Percentiles rank a stretch among this genome's conserved stretches.
phyloP scores from a whole-genome alignment of 2,113 vertebrate species.

The Rousettus leschenaultii region DNA sequence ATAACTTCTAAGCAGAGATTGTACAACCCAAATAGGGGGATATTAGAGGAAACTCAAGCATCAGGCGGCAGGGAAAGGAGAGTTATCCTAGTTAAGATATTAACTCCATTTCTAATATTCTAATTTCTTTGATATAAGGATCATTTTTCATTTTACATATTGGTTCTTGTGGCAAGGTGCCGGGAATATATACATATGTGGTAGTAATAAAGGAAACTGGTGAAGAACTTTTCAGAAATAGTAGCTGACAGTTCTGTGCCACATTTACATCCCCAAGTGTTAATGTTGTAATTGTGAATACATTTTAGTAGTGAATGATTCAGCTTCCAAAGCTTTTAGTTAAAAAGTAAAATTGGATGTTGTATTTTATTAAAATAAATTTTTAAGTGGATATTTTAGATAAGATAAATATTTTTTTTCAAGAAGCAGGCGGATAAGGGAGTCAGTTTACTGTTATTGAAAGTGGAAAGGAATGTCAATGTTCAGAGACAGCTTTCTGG shows the following conservation, averaged over 20 bases:
- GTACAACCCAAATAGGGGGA: not conserved
- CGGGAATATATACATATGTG: constrained; percentile 65
- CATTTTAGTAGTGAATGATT: constrained; percentile 24
- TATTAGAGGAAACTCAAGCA: not conserved
- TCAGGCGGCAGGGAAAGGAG: not conserved
- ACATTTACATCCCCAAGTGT: constrained; percentile 30
- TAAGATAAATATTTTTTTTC: not conserved
- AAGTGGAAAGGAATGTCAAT: not conserved
- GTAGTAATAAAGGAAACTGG: constrained; percentile 56
- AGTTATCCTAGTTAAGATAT: not conserved
- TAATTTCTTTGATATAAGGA: not conserved
- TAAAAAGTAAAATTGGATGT: not conserved
- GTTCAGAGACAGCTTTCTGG: not conserved
- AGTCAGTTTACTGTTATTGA: not conserved
- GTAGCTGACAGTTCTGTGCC: constrained; percentile 69
- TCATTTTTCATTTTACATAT: not conserved
- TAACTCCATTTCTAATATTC: not conserved
- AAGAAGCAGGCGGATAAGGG: not conserved
- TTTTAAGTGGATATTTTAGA: not conserved
- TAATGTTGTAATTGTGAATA: constrained; percentile 71
- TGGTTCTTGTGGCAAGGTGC: constrained; percentile 40
- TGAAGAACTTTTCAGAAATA: constrained; percentile 63
- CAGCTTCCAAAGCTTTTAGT: constrained; percentile 8
- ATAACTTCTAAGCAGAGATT: not conserved
- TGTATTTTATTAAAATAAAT: too few species aligned